These are phyloP conservation scores for Ctenosaura bakeri DNA, from an alignment of 2,797 vertebrate genomes.

Conservation along the genomic window DNA sequence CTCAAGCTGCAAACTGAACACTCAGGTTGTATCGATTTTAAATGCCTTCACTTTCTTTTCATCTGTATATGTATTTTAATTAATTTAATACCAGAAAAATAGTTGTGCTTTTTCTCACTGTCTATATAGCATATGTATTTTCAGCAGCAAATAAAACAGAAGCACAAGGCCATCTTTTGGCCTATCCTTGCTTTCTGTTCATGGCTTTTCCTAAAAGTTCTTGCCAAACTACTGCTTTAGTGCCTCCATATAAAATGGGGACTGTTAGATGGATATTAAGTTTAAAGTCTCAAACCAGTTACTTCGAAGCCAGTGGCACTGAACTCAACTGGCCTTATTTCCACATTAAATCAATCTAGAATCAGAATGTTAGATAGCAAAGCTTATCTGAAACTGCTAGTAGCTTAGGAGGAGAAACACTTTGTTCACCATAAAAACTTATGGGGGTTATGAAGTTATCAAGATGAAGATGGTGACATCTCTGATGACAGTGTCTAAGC, in stretches of 20 bases:
- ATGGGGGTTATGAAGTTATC: neutral
- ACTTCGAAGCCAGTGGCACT: neutral
- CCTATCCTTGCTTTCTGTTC: neutral
- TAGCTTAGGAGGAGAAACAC: neutral
- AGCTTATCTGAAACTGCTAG: neutral
- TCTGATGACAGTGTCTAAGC: neutral
- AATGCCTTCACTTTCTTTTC: neutral
- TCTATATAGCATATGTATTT: neutral
- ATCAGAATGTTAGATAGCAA: neutral
- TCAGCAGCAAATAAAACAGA: neutral
- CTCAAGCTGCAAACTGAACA: neutral
- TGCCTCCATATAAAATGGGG: neutral
- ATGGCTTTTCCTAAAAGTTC: neutral
- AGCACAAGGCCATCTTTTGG: neutral
- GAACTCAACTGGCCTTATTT: neutral
- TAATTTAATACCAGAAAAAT: neutral
- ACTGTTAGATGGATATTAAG: neutral
- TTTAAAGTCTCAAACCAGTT: neutral
- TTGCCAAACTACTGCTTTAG: neutral
- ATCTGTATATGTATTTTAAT: constrained; percentile 9
- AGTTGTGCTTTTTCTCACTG: neutral
- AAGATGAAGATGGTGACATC: neutral
- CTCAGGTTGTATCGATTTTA: neutral
- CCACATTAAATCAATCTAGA: neutral
- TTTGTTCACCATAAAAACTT: neutral